Percentiles rank a stretch among this genome's conserved stretches.
These are phyloP conservation scores for Puffinus mauretanicus DNA, from an alignment of 2,113 vertebrate genomes.

Conservation along the genomic window DNA sequence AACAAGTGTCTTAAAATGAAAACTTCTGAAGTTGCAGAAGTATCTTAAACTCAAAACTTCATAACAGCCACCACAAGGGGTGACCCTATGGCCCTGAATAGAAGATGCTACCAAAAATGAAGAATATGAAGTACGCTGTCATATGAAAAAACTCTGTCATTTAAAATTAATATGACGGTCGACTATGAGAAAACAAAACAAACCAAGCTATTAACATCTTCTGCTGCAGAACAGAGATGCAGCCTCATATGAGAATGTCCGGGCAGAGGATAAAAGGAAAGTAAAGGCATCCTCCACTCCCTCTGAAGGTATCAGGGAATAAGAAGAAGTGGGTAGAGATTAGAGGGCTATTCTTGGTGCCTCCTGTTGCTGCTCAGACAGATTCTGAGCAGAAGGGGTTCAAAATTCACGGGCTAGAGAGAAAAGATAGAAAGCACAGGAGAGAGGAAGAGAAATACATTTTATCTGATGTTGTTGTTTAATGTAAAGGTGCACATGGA, in stretches of 20 bases:
- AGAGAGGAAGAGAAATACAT: neutral
- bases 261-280: slow-evolving; percentile 19
- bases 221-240: neutral
- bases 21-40: neutral
- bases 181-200: neutral
- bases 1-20: neutral
- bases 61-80: neutral
- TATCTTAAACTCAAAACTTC: neutral
- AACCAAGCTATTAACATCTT: neutral
- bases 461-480: neutral
- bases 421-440: neutral
- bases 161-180: neutral
- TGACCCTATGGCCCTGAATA: neutral
- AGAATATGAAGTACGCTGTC: neutral
- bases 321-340: slow-evolving; percentile 4
- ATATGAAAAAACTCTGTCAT: neutral
- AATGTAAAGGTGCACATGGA: neutral
- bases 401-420: neutral
- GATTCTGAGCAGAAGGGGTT: neutral
- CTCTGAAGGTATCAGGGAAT: neutral
- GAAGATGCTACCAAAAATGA: neutral
- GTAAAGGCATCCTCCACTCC: neutral
- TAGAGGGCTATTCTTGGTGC: slow-evolving; percentile 27
- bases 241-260: neutral
- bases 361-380: slow-evolving; percentile 6